These are phyloP conservation scores for Rhagophthalmus giganteus DNA, from an alignment of 2,888 invertebrate species.

Conservation along the genomic window DNA sequence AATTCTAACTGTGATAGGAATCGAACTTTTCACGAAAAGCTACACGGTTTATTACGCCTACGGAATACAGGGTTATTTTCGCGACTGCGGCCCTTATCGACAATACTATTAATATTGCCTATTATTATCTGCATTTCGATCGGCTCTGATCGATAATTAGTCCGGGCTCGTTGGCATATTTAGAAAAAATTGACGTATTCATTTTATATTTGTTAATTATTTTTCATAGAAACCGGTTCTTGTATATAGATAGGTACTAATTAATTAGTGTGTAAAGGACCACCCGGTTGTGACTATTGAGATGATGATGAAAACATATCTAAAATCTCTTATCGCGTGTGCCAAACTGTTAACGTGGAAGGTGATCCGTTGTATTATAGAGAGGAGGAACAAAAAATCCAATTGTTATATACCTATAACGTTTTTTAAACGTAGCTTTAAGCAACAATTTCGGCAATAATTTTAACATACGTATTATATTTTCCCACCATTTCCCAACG, in stretches of 20 bases:
- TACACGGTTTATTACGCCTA: conserved; percentile 42
- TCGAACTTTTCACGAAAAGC: conserved; percentile 49
- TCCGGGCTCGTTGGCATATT: conserved; percentile 16
- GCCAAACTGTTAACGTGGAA: neutral
- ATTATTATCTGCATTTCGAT: conserved; percentile 36
- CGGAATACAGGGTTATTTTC: conserved; percentile 26
- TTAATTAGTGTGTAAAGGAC: conserved; percentile 1
- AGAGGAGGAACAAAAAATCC: conserved; percentile 2
- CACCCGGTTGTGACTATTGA: too few relatives aligned
- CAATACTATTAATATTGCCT: conserved; percentile 39
- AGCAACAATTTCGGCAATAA: conserved; percentile 10
- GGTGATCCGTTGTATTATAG: conserved; percentile 1
- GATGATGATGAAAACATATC: neutral
- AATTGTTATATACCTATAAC: conserved; percentile 4
- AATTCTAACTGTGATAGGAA: conserved; percentile 47
- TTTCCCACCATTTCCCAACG: conserved; percentile 14
- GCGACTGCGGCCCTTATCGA: conserved; percentile 33
- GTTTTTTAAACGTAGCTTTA: conserved; percentile 9
- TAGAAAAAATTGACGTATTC: conserved; percentile 19
- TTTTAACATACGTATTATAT: conserved; percentile 14
- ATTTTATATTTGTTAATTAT: too few relatives aligned
- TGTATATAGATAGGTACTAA: neutral
- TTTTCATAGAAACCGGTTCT: too few relatives aligned
- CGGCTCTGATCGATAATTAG: conserved; percentile 31
- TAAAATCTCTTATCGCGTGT: conserved; percentile 1